Evolutionary conservation across 1,140 invertebrate genomes (phyloP), one percentile per base, ranked within the genome.

Genomic region (Drosophila parabipectinata): DNA sequence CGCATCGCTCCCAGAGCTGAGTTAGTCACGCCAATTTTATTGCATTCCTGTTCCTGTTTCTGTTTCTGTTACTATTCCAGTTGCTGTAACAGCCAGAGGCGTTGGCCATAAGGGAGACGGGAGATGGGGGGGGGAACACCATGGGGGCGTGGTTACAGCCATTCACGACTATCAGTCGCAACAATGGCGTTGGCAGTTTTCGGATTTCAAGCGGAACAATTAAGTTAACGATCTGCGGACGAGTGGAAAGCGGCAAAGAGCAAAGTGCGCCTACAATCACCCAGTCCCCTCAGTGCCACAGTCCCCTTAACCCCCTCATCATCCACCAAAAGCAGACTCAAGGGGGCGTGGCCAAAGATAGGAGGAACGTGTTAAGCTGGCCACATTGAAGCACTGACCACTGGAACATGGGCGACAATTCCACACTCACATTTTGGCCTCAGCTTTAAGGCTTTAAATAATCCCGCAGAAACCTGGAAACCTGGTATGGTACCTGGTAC

Each of bases 171-270:
- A 87, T 81, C 82, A 87, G 78, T 85, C 73, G 77, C 82, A 87
- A 85, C 82, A 85, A 85, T 81, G 82, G 77, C 73, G 74, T 48
- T 85, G 72, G 72, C 83, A 78, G 82, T 79, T 87, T 88, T 88
- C 69, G 83, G 44, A 87, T 87, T 87, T 87, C 82, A 79, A 88
- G 82, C 82, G 82, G 74, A 87, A 87, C 82, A 87, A 87, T 87
- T 87, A 87, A 87, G 82, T 87, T 87, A 87, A 87, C 82, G 79
- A 87, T 88, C 78, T 87, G 82, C 80, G 76, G 80, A 84, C 76
- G 79, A 61, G 45, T 34, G 75, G 45, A 41, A 64, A 78, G 75
- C 76, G 79, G 66, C 79, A 74, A 77, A 74, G 81, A 82, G 74
- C 79, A 74, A 83, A 85, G 80, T 66, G 77, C 64, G 72, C 67